Base-by-base conservation (phyloP, 2,888 invertebrate species). In the Reticulitermes lucifugus region DNA sequence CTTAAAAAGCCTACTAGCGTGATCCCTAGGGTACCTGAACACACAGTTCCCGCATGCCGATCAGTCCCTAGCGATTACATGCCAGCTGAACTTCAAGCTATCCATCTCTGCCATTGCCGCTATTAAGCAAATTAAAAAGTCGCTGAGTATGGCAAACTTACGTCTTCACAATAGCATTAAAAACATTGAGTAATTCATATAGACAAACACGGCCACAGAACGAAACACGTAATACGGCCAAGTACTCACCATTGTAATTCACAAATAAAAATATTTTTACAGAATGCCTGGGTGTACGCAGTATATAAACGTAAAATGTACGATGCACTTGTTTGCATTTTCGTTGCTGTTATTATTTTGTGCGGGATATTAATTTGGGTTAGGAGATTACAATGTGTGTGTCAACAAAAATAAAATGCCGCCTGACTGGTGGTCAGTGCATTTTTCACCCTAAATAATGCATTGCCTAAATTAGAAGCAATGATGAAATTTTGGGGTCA, bases 51-150 rank as follows among this genome's bases (percentile, higher is more conserved):
- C 65, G 25, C n/a, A n/a, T n/a, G 65, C n/a, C n/a, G 65, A 65
- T 65, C 65, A n/a, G 65, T 65, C 65, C 65, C 65, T 25, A n/a
- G 65, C n/a, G 65, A 65, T 65, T 65, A 65, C n/a, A 65, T 12
- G 9, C n/a, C 25, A 65, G 65, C 4, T 9, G 9, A 25, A n/a
- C 65, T 7, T 65, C 7, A 7, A 25, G 65, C 65, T 12, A 65
- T 35, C 73, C 73, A 73, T 35, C 73, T 35, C 6, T 41, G 22
- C 73, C 73, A 73, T 46, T 43, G 25, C 41, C 22, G 77, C 77
- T 77, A n/a, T 77, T 77, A 77, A 77, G 77, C 46, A 77, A 77
- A 77, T 77, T 77, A 77, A 77, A 77, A 77, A 77, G 46, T 46
- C 7, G 41, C 12, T n/a, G 65, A 25, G 65, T 25, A 65, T 65